Base-by-base conservation (phyloP, 2,113 vertebrate genomes). In the Hippolais icterina region DNA sequence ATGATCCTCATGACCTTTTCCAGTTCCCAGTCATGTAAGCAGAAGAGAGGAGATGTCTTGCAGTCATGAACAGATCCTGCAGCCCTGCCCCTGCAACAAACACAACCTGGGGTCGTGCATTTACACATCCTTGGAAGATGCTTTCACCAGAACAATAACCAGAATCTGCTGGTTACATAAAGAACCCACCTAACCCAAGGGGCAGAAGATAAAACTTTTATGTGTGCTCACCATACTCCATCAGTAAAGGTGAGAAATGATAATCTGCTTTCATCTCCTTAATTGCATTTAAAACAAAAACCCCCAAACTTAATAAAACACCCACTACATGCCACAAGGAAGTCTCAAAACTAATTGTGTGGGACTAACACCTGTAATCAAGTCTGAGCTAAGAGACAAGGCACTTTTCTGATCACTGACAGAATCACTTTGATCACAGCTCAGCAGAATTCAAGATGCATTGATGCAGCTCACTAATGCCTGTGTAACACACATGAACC, bases 61-160 rank as follows among this genome's bases (percentile, higher is more conserved):
- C 24, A 72, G 33, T 11, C 49, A 42, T 1, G 0, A 87, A 17
- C 6, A 41, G 31, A 41, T 7, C 25, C 29, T 71, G 24, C 41
- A 84, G 33, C 61, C 13, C 29, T 22, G 33, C 5, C n/a, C 59
- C 56, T 46, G 27, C 60, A 27, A 7, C 60, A 35, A 23, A 3
- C 39, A 12, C 37, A 41, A 4, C 15, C 50, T 22, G n/a, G 4
- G 52, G 20, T 0, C 0, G 4, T 24, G 41, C 9, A 44, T 56
- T 87, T 57, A 9, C n/a, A 22, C 0, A 1, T 16, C 74, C 64
- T 65, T 29, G 39, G 20, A 22, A 18, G 10, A 29, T n/a, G 10
- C 13, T 28, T 28, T 2, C 22, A 11, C 4, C 20, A 49, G 44
- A 79, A 50, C 28, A 70, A 29, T 4, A 59, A 23, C 3, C 19